phyloP scores from a whole-genome alignment of 2,888 invertebrate species.

The Didymodactylos carnosus region DNA sequence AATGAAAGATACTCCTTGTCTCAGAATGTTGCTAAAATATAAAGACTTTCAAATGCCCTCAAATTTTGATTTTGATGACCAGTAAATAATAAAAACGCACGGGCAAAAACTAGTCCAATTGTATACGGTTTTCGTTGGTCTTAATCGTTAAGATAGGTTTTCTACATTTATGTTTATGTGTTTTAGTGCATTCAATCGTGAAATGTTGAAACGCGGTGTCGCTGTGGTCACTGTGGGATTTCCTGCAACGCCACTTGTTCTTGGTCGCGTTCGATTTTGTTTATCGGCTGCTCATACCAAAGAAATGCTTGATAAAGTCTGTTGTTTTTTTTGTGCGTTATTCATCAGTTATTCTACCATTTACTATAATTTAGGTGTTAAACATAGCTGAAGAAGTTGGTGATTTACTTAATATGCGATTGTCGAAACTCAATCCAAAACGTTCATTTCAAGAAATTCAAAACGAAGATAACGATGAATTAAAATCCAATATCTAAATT shows the following conservation, averaged over 20 bases:
- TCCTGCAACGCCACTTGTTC: constrained; percentile 50
- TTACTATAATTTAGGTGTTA: neutral
- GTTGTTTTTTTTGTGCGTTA: neutral
- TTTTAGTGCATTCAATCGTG: constrained; percentile 55
- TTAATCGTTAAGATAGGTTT: no score
- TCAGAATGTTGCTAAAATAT: no score
- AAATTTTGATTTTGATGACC: no score
- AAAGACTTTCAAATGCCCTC: no score
- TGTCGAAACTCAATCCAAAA: constrained; percentile 28
- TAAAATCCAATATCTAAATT: no score
- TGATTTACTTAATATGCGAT: constrained; percentile 53
- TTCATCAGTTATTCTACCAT: neutral
- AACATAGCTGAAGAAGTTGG: constrained; percentile 41
- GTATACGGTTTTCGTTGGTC: no score
- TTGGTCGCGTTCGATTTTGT: constrained; percentile 54
- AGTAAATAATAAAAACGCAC: no score
- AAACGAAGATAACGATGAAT: no score
- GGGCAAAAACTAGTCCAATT: no score
- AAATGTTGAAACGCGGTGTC: constrained; percentile 52
- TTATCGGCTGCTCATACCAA: constrained; percentile 76
- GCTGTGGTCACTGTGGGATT: constrained; percentile 82
- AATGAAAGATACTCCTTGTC: no score
- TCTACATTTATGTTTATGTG: no score
- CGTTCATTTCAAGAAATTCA: neutral
- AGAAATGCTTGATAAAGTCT: constrained; percentile 55